Conservation (phyloP, 2,113 vertebrate species). For the Austrofundulus limnaeus region DNA sequence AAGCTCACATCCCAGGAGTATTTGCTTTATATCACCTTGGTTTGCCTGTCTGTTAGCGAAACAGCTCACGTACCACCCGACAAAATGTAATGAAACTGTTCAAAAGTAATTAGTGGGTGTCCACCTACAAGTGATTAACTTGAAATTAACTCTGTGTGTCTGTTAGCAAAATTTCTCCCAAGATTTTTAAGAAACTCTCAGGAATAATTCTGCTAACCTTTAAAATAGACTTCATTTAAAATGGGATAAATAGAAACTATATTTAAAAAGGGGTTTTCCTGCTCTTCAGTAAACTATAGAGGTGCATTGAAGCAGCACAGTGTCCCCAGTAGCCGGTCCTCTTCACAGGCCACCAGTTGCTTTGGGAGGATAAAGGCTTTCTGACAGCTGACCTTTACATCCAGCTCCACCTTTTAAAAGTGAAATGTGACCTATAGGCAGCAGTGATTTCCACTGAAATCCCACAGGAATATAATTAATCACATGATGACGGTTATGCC, state of each 20-base stretch:
- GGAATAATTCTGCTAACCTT: too few species aligned
- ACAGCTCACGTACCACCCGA: too few species aligned
- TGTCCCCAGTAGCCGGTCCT: conserved; percentile 37
- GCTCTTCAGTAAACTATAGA: too few species aligned
- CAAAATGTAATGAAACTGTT: too few species aligned
- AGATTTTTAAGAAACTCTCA: too few species aligned
- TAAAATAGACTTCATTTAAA: too few species aligned
- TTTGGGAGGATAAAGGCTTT: conserved; percentile 68
- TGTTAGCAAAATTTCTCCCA: too few species aligned
- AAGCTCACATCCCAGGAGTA: neutral
- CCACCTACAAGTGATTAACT: too few species aligned
- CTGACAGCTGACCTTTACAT: conserved; percentile 79
- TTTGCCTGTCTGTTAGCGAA: too few species aligned
- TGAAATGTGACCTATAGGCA: conserved; percentile 75
- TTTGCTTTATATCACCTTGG: conserved; percentile 24
- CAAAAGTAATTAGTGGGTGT: too few species aligned
- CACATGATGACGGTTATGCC: conserved; percentile 48
- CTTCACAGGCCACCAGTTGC: conserved; percentile 63
- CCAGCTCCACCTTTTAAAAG: conserved; percentile 60
- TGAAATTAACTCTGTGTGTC: too few species aligned
- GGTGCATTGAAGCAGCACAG: conserved; percentile 2
- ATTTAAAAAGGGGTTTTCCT: neutral
- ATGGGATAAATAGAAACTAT: neutral
- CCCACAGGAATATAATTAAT: conserved; percentile 67
- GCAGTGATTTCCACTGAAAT: conserved; percentile 60